Percentiles rank a stretch among this genome's conserved stretches.
These are phyloP conservation scores for Conomelus anceps DNA, from an alignment of 2,888 invertebrate genomes.

Conservation along the genomic window DNA sequence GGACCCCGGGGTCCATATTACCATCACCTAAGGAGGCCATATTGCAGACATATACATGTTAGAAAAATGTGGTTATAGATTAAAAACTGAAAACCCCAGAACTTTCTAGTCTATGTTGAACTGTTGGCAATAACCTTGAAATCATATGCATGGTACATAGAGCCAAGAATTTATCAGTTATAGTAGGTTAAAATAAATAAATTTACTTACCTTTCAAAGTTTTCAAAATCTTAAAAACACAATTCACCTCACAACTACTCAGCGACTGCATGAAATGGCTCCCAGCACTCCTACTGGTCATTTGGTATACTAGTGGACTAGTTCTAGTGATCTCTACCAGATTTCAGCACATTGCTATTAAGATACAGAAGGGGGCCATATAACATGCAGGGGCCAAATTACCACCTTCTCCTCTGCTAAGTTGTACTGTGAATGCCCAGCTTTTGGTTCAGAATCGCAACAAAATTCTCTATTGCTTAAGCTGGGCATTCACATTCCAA, in stretches of 20 bases:
- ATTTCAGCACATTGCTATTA: slow-evolving; percentile 7
- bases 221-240: slow-evolving; percentile 1
- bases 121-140: neutral
- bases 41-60: slow-evolving; percentile 9
- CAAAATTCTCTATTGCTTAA: too few species aligned
- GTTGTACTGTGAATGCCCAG: too few species aligned
- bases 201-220: slow-evolving; percentile 9
- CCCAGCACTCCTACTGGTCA: slow-evolving; percentile 1
- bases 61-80: neutral
- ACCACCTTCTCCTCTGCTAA: slow-evolving; percentile 15
- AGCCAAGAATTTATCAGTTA: neutral
- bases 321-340: slow-evolving; percentile 6
- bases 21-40: slow-evolving; percentile 7
- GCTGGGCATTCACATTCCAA: too few species aligned
- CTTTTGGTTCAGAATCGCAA: too few species aligned
- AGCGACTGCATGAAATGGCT: slow-evolving; percentile 1
- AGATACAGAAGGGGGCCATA: slow-evolving; percentile 12
- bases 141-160: slow-evolving; percentile 2
- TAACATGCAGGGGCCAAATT: slow-evolving; percentile 11
- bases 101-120: slow-evolving; percentile 11
- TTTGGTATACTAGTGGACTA: slow-evolving; percentile 12
- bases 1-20: slow-evolving; percentile 15
- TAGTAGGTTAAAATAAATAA: slow-evolving; percentile 11
- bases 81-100: neutral
- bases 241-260: slow-evolving; percentile 3